Evolutionary conservation across 2,797 vertebrate species (phyloP).

Genomic region (Pagetopsis macropterus): DNA sequence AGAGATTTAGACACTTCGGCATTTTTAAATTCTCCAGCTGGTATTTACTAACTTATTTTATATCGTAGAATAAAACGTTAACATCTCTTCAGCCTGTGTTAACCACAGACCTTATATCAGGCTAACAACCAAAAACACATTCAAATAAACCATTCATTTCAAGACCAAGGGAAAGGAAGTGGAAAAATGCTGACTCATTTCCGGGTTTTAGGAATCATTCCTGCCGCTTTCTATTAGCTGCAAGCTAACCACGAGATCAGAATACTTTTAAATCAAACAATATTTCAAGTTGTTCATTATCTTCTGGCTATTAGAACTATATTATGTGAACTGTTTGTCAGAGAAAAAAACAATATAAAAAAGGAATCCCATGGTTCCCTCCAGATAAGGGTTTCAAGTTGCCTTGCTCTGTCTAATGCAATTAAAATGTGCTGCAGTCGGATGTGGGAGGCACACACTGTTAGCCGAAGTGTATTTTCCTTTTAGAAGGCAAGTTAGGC

Average conservation of each 20-base stretch:
- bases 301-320: background rate
- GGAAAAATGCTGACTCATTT: too few species aligned
- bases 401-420: conserved; percentile 32
- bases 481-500: conserved; percentile 52
- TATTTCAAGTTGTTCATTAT: background rate
- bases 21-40: too few species aligned
- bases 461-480: conserved; percentile 55
- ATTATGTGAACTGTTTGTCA: background rate
- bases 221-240: conserved; percentile 33
- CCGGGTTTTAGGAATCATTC: too few species aligned
- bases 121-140: too few species aligned
- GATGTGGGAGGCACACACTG: conserved; percentile 51
- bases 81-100: too few species aligned
- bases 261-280: conserved; percentile 1
- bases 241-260: conserved; percentile 44
- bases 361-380: conserved; percentile 1
- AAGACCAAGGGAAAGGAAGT: too few species aligned
- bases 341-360: background rate
- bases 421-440: conserved; percentile 37
- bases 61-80: too few species aligned
- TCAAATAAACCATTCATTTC: too few species aligned
- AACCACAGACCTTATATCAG: too few species aligned
- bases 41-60: too few species aligned
- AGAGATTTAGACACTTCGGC: too few species aligned
- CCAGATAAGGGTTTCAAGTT: conserved; percentile 15